Conservation (phyloP, 2,113 vertebrate genomes). For the Coptodon rendalli region DNA sequence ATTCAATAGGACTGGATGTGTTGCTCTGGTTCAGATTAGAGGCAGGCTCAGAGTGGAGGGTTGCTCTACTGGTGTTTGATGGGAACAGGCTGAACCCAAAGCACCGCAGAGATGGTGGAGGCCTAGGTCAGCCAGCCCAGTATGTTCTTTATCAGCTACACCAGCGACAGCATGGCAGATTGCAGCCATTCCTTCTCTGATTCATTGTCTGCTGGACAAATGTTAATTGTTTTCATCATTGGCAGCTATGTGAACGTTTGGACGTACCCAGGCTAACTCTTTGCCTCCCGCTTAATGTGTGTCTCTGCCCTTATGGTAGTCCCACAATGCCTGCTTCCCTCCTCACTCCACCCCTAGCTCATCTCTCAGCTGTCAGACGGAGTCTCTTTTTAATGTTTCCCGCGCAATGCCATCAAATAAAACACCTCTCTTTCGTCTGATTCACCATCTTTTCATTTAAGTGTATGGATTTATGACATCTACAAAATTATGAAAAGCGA, state of each 20-base stretch:
- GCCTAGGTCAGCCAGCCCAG: constrained; percentile 69
- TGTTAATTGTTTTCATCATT: constrained; percentile 91
- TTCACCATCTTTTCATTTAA: background rate
- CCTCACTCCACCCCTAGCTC: constrained; percentile 32
- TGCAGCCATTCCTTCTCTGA: constrained; percentile 85
- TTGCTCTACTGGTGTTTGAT: constrained; percentile 60
- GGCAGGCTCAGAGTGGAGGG: constrained; percentile 28
- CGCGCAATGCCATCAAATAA: constrained; percentile 11
- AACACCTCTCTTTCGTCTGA: background rate
- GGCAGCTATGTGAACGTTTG: constrained; percentile 70
- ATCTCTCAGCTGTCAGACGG: constrained; percentile 24
- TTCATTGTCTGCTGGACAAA: constrained; percentile 86
- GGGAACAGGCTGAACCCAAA: constrained; percentile 80
- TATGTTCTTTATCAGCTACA: constrained; percentile 75
- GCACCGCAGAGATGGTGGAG: constrained; percentile 59
- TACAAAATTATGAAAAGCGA: background rate
- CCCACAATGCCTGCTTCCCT: constrained; percentile 41
- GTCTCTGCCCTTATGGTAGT: constrained; percentile 52
- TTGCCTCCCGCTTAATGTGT: constrained; percentile 70
- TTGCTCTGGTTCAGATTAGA: background rate
- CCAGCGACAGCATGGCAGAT: constrained; percentile 76
- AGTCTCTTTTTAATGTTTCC: constrained; percentile 36
- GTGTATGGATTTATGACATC: background rate
- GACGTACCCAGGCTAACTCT: constrained; percentile 70
- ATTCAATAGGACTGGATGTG: background rate